phyloP scores from a whole-genome alignment of 2,797 vertebrate genomes.

The Liasis olivaceus region DNA sequence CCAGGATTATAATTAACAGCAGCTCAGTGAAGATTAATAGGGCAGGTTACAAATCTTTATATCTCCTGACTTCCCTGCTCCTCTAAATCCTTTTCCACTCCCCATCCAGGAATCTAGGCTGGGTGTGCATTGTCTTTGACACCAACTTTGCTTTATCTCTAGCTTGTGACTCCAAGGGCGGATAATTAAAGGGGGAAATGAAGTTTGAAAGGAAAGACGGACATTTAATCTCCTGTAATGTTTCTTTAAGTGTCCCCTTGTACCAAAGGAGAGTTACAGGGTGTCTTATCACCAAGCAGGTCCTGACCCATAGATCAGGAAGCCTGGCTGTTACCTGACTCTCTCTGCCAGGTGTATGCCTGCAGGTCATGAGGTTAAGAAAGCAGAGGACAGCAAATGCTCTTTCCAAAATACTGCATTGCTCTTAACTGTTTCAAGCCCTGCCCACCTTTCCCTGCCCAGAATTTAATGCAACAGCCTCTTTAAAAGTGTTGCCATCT shows the following conservation, averaged over 20 bases:
- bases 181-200: conserved; percentile 72
- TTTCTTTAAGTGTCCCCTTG: conserved; percentile 74
- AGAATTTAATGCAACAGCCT: neutral
- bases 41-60: conserved; percentile 42
- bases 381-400: conserved; percentile 78
- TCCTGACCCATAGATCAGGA: conserved; percentile 87
- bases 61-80: conserved; percentile 2
- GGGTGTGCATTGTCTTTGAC: conserved; percentile 42
- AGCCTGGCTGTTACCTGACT: conserved; percentile 91
- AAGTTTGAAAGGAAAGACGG: conserved; percentile 67
- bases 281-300: conserved; percentile 82
- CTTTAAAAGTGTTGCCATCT: neutral
- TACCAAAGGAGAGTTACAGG: conserved; percentile 82
- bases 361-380: conserved; percentile 87
- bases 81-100: neutral
- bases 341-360: conserved; percentile 93
- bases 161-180: conserved; percentile 56
- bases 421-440: conserved; percentile 71
- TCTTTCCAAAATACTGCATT: conserved; percentile 71
- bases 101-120: conserved; percentile 8
- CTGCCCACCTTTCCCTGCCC: neutral
- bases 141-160: conserved; percentile 48
- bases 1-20: conserved; percentile 60
- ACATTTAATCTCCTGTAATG: conserved; percentile 75
- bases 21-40: conserved; percentile 64